These are phyloP conservation scores for Oscheius sp. DNA, from an alignment of 2,888 invertebrate species.

Conservation along the genomic window DNA sequence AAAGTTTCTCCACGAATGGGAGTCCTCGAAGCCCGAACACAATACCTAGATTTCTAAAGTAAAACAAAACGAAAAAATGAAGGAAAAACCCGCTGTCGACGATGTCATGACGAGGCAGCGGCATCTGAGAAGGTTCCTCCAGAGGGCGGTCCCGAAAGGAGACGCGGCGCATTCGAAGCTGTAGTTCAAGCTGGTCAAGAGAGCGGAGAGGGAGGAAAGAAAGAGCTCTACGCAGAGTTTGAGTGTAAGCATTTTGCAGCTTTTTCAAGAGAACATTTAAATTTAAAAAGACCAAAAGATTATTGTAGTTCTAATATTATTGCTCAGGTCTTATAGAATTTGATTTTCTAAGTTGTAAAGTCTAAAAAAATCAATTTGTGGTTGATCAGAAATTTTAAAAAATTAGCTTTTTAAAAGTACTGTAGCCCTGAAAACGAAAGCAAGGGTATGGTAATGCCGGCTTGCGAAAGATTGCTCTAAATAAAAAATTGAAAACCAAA, in stretches of 20 bases:
- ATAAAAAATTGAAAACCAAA: background rate
- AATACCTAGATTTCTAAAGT: no score
- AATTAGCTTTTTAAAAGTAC: no score
- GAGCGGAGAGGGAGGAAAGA: background rate
- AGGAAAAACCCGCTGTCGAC: slow-evolving; percentile 20
- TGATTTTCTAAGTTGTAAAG: no score
- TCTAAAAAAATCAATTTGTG: no score
- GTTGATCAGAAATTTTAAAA: no score
- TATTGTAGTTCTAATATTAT: no score
- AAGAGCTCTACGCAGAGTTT: background rate
- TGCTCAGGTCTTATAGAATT: no score
- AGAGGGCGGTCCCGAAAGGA: slow-evolving; percentile 44
- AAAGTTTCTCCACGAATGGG: background rate
- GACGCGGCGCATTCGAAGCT: slow-evolving; percentile 37
- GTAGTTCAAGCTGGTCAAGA: background rate
- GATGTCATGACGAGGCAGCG: slow-evolving; percentile 18
- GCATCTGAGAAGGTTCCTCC: slow-evolving; percentile 17
- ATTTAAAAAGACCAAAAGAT: no score
- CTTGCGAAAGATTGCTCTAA: background rate
- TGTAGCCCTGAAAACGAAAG: no score
- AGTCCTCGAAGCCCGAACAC: slow-evolving; percentile 1
- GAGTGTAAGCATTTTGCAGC: no score
- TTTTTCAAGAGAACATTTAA: no score
- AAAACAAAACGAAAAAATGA: background rate
- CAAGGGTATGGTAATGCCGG: background rate